Base-by-base conservation (phyloP, 2,797 vertebrate genomes). In the Cyprinella venusta region DNA sequence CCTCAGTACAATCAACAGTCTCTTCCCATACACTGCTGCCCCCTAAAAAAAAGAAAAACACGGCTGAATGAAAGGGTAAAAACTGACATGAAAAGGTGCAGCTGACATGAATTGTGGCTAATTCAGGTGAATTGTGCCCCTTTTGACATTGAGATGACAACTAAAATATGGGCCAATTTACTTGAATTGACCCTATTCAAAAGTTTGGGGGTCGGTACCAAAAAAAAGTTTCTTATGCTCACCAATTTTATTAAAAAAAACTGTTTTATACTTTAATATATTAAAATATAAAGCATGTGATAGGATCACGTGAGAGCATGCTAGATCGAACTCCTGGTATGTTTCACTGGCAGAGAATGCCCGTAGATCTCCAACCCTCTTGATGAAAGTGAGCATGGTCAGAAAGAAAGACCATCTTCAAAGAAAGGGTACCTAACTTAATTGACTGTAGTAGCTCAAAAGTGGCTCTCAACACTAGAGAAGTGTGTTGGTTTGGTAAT, bases 1-100 rank as follows among this genome's bases (percentile, higher is more conserved):
- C 40, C 63, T 48, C 42, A 70, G 76, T 72, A 80, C 77, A 87
- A 79, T 86, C 74, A 59, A 36, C n/a, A 59, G 68, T 82, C 76
- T 84, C 69, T 82, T 76, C 79, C 30, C 38, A 68, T 24, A 64
- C 38, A 61, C 63, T 77, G 52, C 65, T 67, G 52, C 40, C 77
- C 9, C 30, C n/a, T 64, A 38, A 63, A 61, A 61, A 70, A 12
- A 77, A 68, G 18, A 78, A 67, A 80, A 77, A 70, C 69, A 65
- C 63, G 67, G 64, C 30, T 59, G 12, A 72, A 68, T 19, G 30
- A 61, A 63, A 52, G 6, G 68, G 45, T 72, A 36, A 59, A 75
- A 72, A 63, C 16, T 24, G 26, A 5, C 5, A 48, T 48, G 15
- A 48, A 64, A 63, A 36, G 52, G 40, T 7, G 30, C 21, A 81